Conservation (phyloP, 37 sponge, comb jelly and placozoan species). For the Eunapius fragilis region DNA sequence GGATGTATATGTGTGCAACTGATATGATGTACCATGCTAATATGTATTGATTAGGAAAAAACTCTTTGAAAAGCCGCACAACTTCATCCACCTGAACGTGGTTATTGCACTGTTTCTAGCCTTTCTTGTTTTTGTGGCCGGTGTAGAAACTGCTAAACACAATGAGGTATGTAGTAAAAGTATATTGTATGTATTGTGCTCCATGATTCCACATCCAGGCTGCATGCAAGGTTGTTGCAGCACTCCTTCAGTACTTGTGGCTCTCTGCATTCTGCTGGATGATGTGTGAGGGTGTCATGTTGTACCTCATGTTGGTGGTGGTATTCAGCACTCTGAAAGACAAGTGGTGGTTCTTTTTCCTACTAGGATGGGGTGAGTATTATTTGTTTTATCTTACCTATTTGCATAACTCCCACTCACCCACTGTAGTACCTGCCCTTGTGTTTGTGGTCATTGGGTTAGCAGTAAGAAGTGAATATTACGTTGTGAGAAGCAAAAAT, state of each 20-base stretch:
- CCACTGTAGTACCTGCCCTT: slow-evolving; percentile 28
- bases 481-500: slow-evolving; percentile 27
- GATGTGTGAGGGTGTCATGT: slow-evolving; percentile 72
- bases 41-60: too few species aligned
- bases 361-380: slow-evolving; percentile 52
- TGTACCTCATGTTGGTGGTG: slow-evolving; percentile 67
- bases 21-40: neutral
- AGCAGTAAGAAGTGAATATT: slow-evolving; percentile 14
- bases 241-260: slow-evolving; percentile 52
- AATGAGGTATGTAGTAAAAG: neutral
- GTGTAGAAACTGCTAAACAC: slow-evolving; percentile 21
- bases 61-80: slow-evolving; percentile 21
- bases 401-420: too few species aligned
- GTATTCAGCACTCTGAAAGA: slow-evolving; percentile 43
- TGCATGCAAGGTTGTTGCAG: slow-evolving; percentile 34
- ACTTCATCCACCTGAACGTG: slow-evolving; percentile 62
- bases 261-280: slow-evolving; percentile 70
- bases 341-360: slow-evolving; percentile 58
- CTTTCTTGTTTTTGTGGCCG: slow-evolving; percentile 39
- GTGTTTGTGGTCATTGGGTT: slow-evolving; percentile 44
- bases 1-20: neutral
- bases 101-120: slow-evolving; percentile 46
- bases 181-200: too few species aligned
- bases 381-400: too few species aligned
- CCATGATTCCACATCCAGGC: too few species aligned